These are phyloP conservation scores for Chironomus riparius DNA, from an alignment of 2,888 invertebrate genomes.

Conservation along the genomic window DNA sequence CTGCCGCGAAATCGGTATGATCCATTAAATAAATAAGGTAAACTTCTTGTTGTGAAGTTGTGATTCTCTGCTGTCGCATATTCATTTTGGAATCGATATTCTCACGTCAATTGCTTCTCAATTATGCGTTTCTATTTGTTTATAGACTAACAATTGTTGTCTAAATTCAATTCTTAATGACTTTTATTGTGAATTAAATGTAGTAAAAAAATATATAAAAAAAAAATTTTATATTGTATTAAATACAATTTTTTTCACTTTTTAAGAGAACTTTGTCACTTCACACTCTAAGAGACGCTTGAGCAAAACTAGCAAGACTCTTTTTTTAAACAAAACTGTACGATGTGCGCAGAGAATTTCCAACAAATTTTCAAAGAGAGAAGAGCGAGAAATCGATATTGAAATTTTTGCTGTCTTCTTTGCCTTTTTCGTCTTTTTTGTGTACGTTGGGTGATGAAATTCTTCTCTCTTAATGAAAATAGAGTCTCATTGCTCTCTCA, in stretches of 20 bases:
- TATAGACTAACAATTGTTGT: background rate
- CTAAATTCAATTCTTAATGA: no score
- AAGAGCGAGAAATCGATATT: constrained; percentile 3
- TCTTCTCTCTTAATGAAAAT: background rate
- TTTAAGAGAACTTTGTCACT: constrained; percentile 2
- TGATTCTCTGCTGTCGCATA: constrained; percentile 24
- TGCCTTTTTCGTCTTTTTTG: background rate
- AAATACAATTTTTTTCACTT: background rate
- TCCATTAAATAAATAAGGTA: constrained; percentile 21
- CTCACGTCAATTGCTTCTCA: no score
- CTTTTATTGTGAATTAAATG: background rate
- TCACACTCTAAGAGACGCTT: constrained; percentile 21
- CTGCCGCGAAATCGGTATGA: constrained; percentile 17
- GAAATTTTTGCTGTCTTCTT: background rate
- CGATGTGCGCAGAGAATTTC: constrained; percentile 11
- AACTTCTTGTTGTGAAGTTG: constrained; percentile 16
- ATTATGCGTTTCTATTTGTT: background rate
- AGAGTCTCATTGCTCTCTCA: no score
- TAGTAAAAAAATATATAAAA: background rate
- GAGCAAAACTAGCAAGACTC: constrained; percentile 9
- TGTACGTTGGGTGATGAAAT: background rate
- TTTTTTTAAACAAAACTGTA: background rate
- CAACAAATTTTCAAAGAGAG: background rate
- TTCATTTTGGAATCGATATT: background rate
- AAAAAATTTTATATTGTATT: background rate